These are phyloP conservation scores for Andricus grossulariae DNA, from an alignment of 1,140 invertebrate species.

Conservation along the genomic window DNA sequence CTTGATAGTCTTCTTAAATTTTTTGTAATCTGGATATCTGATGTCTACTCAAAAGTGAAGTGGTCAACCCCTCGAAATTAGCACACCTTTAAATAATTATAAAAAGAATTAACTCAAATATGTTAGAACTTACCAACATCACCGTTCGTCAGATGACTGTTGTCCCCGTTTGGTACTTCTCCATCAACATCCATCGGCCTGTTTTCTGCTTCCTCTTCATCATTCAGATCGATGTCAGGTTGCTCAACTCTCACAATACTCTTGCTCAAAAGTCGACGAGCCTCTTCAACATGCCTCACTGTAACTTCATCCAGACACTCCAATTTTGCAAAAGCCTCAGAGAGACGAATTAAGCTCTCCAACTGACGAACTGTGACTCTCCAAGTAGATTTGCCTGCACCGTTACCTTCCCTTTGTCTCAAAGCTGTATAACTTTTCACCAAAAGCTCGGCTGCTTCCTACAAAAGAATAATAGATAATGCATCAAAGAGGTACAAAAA, in stretches of 20 bases:
- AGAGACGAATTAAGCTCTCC: slow-evolving; percentile 97
- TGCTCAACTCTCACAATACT: slow-evolving; percentile 99
- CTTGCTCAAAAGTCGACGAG: slow-evolving; percentile 94
- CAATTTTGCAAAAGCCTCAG: slow-evolving; percentile 97
- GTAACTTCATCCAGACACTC: slow-evolving; percentile 94
- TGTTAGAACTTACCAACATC: too few species aligned
- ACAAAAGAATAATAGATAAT: slow-evolving; percentile 42
- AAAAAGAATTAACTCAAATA: too few species aligned
- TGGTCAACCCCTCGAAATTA: too few species aligned
- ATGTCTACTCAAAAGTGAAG: too few species aligned
- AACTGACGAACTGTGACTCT: slow-evolving; percentile 99
- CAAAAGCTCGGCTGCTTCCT: slow-evolving; percentile 89
- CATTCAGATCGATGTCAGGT: slow-evolving; percentile 93
- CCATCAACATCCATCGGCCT: slow-evolving; percentile 56
- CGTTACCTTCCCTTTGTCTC: slow-evolving; percentile 87
- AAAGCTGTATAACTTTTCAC: slow-evolving; percentile 93
- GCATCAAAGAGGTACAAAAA: neutral
- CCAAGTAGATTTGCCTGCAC: slow-evolving; percentile 88
- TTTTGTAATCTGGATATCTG: too few species aligned
- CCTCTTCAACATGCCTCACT: slow-evolving; percentile 94
- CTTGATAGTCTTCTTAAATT: too few species aligned
- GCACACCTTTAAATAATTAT: too few species aligned
- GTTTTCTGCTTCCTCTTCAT: slow-evolving; percentile 80
- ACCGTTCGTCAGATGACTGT: neutral
- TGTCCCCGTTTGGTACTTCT: slow-evolving; percentile 38